These are phyloP conservation scores for Rhopalosiphum padi DNA, from an alignment of 1,140 invertebrate species.

Conservation along the genomic window DNA sequence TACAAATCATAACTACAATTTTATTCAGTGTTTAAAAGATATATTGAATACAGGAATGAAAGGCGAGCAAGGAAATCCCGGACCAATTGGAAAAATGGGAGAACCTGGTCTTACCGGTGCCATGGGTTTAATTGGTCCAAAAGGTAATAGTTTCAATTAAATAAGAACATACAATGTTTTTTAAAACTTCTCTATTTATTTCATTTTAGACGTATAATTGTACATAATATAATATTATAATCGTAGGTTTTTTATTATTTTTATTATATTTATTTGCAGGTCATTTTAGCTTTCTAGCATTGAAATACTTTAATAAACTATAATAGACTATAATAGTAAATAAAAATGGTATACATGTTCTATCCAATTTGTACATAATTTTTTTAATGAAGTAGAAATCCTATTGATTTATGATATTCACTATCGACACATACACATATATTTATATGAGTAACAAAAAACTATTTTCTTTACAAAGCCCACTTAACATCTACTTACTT, in stretches of 20 bases:
- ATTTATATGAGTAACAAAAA: not conserved
- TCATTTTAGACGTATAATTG: not conserved
- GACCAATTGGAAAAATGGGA: constrained; percentile 69
- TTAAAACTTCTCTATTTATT: not conserved
- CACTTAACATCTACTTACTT: not conserved
- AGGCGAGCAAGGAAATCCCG: constrained; percentile 76
- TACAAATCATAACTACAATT: not conserved
- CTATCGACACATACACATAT: not conserved
- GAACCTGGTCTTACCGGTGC: constrained; percentile 72
- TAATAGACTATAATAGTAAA: not conserved
- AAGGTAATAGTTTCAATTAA: constrained; percentile 65
- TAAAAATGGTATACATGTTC: not conserved
- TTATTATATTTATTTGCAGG: not conserved
- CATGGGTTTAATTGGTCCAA: constrained; percentile 72
- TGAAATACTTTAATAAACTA: not conserved
- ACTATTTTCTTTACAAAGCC: not conserved
- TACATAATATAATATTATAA: not conserved
- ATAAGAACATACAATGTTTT: not conserved
- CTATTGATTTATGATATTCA: no score
- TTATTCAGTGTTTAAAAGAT: constrained; percentile 60
- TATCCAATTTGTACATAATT: not conserved
- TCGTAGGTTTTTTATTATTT: no score
- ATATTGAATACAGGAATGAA: constrained; percentile 67
- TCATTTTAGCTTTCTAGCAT: not conserved
- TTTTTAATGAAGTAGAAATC: not conserved